phyloP scores from a whole-genome alignment of 2,797 vertebrate genomes.

The Fratercula arctica region DNA sequence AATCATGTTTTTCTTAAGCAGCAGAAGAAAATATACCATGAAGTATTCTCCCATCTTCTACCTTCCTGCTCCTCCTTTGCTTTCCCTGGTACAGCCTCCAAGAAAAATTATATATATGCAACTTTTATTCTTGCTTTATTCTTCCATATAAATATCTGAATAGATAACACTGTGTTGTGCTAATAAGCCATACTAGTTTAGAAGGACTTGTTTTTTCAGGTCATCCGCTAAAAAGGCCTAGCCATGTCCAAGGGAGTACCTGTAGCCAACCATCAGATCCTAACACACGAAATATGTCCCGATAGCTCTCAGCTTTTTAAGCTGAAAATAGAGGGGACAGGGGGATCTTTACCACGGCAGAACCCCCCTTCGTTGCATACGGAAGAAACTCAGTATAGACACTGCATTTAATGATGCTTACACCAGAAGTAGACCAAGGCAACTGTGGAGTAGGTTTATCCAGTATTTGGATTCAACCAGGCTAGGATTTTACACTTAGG shows the following conservation, averaged over 20 bases:
- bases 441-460: neutral
- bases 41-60: neutral
- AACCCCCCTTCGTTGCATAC: neutral
- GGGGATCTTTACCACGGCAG: neutral
- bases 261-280: neutral
- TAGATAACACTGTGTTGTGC: neutral
- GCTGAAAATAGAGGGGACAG: neutral
- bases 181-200: neutral
- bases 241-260: neutral
- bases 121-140: neutral
- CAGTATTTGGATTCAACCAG: neutral
- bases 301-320: neutral
- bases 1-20: neutral
- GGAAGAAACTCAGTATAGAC: neutral
- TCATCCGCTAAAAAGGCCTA: neutral
- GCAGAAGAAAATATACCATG: neutral
- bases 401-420: neutral
- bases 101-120: neutral
- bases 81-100: neutral
- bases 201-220: neutral
- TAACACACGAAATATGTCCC: accelerated
- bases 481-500: neutral
- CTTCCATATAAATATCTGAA: neutral
- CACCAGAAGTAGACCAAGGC: neutral
- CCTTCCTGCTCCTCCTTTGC: neutral